Evolutionary conservation across 2,113 vertebrate species (phyloP).

Genomic region (Nothobranchius kuhntae): DNA sequence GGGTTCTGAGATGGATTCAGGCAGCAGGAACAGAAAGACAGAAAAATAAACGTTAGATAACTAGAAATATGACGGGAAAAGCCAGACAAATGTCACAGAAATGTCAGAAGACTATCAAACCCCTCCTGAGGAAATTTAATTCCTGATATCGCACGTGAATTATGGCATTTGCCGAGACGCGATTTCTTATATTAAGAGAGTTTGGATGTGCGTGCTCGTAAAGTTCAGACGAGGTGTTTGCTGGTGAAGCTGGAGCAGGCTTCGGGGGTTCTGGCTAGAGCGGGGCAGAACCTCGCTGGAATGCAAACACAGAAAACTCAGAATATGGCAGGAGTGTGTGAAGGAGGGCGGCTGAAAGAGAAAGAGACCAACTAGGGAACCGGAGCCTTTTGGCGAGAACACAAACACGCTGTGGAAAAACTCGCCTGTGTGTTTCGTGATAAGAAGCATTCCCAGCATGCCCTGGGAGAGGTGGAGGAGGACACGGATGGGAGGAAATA

Average conservation of each 20-base stretch:
- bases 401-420: slow-evolving; percentile 45
- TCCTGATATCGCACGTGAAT: slow-evolving; percentile 52
- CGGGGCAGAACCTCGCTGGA: slow-evolving; percentile 63
- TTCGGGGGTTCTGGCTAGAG: slow-evolving; percentile 28
- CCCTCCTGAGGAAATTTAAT: slow-evolving; percentile 59
- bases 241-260: slow-evolving; percentile 42
- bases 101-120: slow-evolving; percentile 68
- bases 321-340: slow-evolving; percentile 5
- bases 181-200: slow-evolving; percentile 37
- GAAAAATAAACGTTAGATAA: slow-evolving; percentile 51
- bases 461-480: slow-evolving; percentile 40
- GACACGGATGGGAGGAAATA: slow-evolving; percentile 26
- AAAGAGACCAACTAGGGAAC: slow-evolving; percentile 48
- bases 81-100: slow-evolving; percentile 62
- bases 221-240: slow-evolving; percentile 61
- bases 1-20: slow-evolving; percentile 81
- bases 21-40: slow-evolving; percentile 25
- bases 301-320: slow-evolving; percentile 53
- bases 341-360: slow-evolving; percentile 3
- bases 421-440: slow-evolving; percentile 66
- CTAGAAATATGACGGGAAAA: slow-evolving; percentile 55
- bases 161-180: slow-evolving; percentile 56
- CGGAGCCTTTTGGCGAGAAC: slow-evolving; percentile 54
- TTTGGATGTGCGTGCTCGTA: slow-evolving; percentile 15
- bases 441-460: slow-evolving; percentile 71